phyloP scores from a whole-genome alignment of 2,888 invertebrate genomes.

The Parnassius orleans region DNA sequence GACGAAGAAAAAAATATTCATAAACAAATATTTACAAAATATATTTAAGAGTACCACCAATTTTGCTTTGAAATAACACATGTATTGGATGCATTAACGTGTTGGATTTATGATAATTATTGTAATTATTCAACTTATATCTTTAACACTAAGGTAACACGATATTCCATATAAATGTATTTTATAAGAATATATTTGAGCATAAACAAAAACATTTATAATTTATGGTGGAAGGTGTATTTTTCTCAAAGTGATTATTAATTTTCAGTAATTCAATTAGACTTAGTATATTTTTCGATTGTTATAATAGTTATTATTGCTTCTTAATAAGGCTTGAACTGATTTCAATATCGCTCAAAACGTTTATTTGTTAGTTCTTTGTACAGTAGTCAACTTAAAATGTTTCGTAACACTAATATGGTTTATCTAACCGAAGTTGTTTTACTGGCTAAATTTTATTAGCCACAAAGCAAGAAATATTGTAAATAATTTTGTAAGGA shows the following conservation, averaged over 20 bases:
- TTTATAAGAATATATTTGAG: not conserved
- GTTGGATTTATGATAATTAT: slow-evolving; percentile 6
- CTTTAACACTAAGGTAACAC: slow-evolving; percentile 9
- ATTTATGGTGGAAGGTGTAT: not conserved
- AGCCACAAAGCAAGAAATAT: slow-evolving; percentile 45
- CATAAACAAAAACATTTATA: not conserved
- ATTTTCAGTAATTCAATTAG: too few species aligned
- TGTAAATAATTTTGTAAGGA: slow-evolving; percentile 58
- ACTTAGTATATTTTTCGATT: not conserved
- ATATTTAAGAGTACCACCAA: slow-evolving; percentile 23
- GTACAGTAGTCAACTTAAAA: slow-evolving; percentile 20
- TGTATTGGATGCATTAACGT: slow-evolving; percentile 5
- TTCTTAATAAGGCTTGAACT: slow-evolving; percentile 27
- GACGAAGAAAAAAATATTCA: not conserved
- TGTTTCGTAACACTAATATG: slow-evolving; percentile 31
- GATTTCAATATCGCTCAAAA: slow-evolving; percentile 39
- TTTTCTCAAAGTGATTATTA: too few species aligned
- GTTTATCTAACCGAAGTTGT: slow-evolving; percentile 43
- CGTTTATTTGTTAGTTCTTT: slow-evolving; percentile 32
- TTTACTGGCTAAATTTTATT: slow-evolving; percentile 71
- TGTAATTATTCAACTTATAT: slow-evolving; percentile 6
- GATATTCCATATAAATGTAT: slow-evolving; percentile 1
- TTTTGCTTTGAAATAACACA: slow-evolving; percentile 15
- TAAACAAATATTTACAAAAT: slow-evolving; percentile 3
- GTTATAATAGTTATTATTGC: not conserved